A percentile compares a stretch with the other conserved stretches of the same genome.
Conservation (phyloP, 2,113 vertebrate species). For the Rutilus rutilus region DNA sequence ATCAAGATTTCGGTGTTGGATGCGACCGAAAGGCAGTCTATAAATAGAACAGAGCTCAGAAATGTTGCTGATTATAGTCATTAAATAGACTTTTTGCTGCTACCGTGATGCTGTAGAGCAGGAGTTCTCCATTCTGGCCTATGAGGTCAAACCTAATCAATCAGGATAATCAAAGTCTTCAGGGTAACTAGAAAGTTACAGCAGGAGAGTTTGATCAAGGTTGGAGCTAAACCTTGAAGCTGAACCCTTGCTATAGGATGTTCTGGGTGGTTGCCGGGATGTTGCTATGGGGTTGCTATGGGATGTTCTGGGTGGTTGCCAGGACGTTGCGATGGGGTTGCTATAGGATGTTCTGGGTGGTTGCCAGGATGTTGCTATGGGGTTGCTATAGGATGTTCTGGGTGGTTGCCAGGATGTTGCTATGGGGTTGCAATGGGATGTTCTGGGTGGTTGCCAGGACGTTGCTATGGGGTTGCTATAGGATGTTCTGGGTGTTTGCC, state of each 20-base stretch:
- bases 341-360: not conserved
- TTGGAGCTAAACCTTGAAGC: too few relatives aligned
- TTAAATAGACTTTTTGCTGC: not conserved
- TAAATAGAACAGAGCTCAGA: constrained; percentile 24
- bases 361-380: too few relatives aligned
- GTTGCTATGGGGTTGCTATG: not conserved
- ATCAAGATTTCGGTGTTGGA: constrained; percentile 4
- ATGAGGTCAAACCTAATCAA: too few relatives aligned
- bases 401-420: not conserved
- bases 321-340: not conserved
- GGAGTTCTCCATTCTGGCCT: too few relatives aligned
- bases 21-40: not conserved
- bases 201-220: too few relatives aligned
- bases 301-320: not conserved
- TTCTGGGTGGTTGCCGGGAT: not conserved
- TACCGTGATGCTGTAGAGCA: not conserved
- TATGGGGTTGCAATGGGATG: not conserved
- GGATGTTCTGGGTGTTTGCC: not conserved
- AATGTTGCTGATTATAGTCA: not conserved
- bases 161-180: too few relatives aligned
- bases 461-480: not conserved
- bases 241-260: not conserved
- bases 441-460: not conserved
- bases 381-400: not conserved
- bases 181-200: too few relatives aligned